Percentiles rank a stretch among this genome's conserved stretches.
Evolutionary conservation across 2,113 vertebrate species (phyloP).

Genomic region (Sula dactylatra): DNA sequence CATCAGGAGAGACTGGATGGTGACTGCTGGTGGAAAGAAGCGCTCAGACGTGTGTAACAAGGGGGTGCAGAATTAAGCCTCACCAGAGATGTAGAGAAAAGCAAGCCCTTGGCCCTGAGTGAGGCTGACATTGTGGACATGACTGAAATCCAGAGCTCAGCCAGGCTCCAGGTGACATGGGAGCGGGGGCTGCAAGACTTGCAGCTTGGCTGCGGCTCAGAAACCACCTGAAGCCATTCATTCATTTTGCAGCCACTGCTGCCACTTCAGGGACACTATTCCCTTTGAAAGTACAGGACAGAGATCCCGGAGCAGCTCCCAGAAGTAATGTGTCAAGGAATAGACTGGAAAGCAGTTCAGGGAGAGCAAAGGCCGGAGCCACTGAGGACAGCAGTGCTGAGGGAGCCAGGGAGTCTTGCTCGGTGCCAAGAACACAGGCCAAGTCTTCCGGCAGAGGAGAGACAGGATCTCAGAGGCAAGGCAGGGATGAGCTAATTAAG

Average conservation of each 20-base stretch:
- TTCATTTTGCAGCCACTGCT: background rate
- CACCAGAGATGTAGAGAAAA: background rate
- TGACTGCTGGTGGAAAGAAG: accelerated
- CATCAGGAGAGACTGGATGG: background rate
- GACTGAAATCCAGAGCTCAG: background rate
- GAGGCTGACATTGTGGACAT: accelerated
- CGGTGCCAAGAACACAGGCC: background rate
- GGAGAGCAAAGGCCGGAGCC: background rate
- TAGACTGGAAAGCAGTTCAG: background rate
- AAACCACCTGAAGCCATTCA: background rate
- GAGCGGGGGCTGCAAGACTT: background rate
- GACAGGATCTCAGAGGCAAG: background rate
- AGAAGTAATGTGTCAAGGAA: background rate
- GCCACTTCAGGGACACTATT: background rate
- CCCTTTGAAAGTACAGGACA: background rate
- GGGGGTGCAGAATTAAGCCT: background rate
- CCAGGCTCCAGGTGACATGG: accelerated
- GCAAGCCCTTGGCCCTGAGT: accelerated
- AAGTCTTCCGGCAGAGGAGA: background rate
- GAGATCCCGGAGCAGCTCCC: background rate
- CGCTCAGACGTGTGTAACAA: background rate
- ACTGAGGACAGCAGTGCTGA: background rate
- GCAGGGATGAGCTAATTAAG: background rate
- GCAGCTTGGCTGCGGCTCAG: background rate
- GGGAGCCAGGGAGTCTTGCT: background rate